These are phyloP conservation scores for Leguminivora glycinivorella DNA, from an alignment of 1,140 invertebrate genomes.

Conservation along the genomic window DNA sequence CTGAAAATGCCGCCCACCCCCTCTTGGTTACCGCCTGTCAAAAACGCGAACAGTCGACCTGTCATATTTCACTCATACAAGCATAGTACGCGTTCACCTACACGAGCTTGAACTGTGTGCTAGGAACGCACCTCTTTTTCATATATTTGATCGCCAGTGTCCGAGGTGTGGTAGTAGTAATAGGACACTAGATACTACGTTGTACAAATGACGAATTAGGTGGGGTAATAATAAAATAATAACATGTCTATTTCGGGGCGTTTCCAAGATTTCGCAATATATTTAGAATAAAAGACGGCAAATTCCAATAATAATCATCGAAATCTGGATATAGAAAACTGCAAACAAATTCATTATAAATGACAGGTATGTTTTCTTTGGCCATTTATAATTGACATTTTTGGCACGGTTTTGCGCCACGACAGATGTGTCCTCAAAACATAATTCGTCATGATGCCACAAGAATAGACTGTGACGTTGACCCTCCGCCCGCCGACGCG, in stretches of 20 bases:
- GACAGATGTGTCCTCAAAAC: constrained; percentile 29
- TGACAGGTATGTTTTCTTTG: constrained; percentile 11
- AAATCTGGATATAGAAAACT: not conserved
- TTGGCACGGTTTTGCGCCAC: constrained; percentile 8
- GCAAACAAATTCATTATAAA: constrained; percentile 3
- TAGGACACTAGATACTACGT: no score
- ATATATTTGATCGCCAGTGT: no score
- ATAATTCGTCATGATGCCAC: constrained; percentile 14
- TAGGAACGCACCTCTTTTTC: no score
- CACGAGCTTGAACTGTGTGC: no score
- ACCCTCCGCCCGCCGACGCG: constrained; percentile 14
- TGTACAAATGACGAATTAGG: no score
- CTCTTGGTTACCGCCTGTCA: no score
- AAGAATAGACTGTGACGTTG: constrained; percentile 25
- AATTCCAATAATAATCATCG: not conserved
- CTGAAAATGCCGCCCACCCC: no score
- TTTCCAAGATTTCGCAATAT: not conserved
- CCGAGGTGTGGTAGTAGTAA: no score
- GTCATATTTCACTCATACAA: no score
- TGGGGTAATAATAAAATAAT: no score
- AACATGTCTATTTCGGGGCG: not conserved
- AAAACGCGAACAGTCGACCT: no score
- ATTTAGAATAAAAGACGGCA: not conserved
- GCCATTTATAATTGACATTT: constrained; percentile 17
- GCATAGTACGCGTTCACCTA: no score